These are phyloP conservation scores for Apis florea DNA, from an alignment of 1,140 invertebrate species.

Conservation along the genomic window DNA sequence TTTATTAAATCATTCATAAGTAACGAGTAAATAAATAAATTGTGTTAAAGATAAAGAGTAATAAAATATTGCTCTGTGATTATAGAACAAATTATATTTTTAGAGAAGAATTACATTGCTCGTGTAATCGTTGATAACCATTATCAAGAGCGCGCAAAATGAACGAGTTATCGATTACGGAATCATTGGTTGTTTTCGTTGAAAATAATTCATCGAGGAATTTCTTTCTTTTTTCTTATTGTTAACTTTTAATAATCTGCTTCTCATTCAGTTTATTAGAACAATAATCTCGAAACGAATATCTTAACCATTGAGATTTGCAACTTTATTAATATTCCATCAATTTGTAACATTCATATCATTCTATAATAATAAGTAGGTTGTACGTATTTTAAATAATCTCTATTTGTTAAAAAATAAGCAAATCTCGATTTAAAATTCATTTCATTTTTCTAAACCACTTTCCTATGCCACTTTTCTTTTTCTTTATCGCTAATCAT, in stretches of 20 bases:
- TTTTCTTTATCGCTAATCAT: too few relatives aligned
- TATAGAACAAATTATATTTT: not conserved
- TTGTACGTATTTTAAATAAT: too few relatives aligned
- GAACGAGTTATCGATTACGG: not conserved
- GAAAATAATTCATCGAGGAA: not conserved
- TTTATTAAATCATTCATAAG: too few relatives aligned
- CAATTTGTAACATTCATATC: not conserved
- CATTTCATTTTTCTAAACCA: too few relatives aligned
- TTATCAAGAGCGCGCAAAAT: not conserved
- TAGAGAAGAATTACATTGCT: not conserved
- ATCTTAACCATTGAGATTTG: not conserved
- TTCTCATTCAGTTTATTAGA: not conserved
- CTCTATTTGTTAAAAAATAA: too few relatives aligned
- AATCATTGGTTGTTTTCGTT: not conserved
- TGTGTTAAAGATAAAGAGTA: not conserved
- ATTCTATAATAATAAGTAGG: not conserved
- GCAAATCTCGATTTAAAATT: too few relatives aligned
- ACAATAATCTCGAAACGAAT: not conserved
- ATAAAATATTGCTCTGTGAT: not conserved
- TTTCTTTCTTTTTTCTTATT: not conserved
- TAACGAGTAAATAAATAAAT: not conserved
- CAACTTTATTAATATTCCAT: not conserved
- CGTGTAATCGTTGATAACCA: not conserved
- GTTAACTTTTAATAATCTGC: not conserved
- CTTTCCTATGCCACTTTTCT: too few relatives aligned